These are phyloP conservation scores for Andrena fulva DNA, from an alignment of 2,888 invertebrate genomes.

Conservation along the genomic window DNA sequence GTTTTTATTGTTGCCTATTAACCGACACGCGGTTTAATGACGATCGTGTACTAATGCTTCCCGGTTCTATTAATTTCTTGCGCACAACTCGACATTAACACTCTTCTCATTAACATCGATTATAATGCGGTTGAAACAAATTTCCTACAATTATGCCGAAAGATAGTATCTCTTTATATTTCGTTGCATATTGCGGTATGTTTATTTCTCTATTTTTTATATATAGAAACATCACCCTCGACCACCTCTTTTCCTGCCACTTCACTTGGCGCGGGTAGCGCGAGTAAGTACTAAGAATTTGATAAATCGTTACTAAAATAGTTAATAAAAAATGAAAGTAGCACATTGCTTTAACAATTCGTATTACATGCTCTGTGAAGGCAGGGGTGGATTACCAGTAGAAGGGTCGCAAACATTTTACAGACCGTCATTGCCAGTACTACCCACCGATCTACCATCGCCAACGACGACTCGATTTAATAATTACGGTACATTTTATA, in stretches of 20 bases:
- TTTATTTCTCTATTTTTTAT: not conserved
- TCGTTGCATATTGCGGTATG: too few species aligned
- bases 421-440: constrained; percentile 28
- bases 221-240: constrained; percentile 57
- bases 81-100: not conserved
- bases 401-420: constrained; percentile 41
- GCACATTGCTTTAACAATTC: not conserved
- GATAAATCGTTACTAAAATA: not conserved
- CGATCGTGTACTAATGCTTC: constrained; percentile 26
- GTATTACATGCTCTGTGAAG: constrained; percentile 35
- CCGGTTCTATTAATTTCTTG: constrained; percentile 41
- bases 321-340: not conserved
- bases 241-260: constrained; percentile 21
- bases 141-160: not conserved
- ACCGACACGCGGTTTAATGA: constrained; percentile 40
- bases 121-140: not conserved
- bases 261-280: not conserved
- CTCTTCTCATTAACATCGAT: not conserved
- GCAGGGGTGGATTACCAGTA: constrained; percentile 22
- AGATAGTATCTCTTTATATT: not conserved
- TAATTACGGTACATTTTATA: constrained; percentile 44
- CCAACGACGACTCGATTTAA: constrained; percentile 53
- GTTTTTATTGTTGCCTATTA: constrained; percentile 58
- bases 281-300: constrained; percentile 39
- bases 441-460: constrained; percentile 54